Evolutionary conservation across 1,140 invertebrate species (phyloP), one percentile per base, ranked within the genome.

Genomic region (Atta texana): DNA sequence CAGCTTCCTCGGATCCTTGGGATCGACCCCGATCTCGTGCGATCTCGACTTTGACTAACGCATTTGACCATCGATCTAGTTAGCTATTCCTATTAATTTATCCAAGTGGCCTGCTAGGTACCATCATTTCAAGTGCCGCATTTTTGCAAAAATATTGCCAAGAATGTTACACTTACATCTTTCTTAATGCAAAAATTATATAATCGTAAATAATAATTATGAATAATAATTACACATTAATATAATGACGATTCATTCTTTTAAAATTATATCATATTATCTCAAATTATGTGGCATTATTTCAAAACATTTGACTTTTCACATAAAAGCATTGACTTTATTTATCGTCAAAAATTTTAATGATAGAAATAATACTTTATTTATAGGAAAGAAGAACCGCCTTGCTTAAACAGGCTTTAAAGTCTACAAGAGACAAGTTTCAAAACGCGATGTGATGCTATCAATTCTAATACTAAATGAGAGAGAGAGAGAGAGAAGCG

Each of bases 391-490:
- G 0, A 69, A 55, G 2, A 80, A 82, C 28, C 24, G 68, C 44
- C 53, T 49, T 24, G 66, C 24, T 66, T 49, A 61, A 82, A 49
- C 18, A 59, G n/a, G n/a, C 8, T 72, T 75, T 59, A 74, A 74
- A 18, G 14, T 44, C 80, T 51, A 80, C 31, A 84, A 57, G 64
- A 61, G 24, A 66, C 59, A 55, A 78, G 64, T n/a, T 51, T 34
- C 66, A 34, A 31, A n/a, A 51, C n/a, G 14, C 14, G 80, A 87
- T 10, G 86, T 90, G 64, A 66, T 39, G 49, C 34, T 88, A 93
- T 94, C 93, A 94, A 94, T 94, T 88, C 92, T 91, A 94, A 94
- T 94, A 93, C 89, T 76, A 59, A 64, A 75, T 44, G 88, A 92
- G 88, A 91, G 88, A 90, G 88, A 91, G 88, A 91, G 53, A 64